Evolutionary conservation across 2,113 vertebrate species (phyloP).

Genomic region (Chloropsis cyanopogon): DNA sequence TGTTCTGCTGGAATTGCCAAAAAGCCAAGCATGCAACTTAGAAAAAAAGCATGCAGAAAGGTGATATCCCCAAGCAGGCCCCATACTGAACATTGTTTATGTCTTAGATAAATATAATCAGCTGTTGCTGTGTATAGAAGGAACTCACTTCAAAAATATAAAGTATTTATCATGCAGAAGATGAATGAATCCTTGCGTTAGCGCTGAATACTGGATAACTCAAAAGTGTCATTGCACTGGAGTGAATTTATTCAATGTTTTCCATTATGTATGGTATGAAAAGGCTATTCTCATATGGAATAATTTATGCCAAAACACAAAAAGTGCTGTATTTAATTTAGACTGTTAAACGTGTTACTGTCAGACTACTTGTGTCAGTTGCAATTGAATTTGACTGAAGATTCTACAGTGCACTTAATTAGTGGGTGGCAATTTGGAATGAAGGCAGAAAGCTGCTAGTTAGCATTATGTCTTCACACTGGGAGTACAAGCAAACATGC

Average conservation of each 20-base stretch:
- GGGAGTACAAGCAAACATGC: background rate
- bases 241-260: conserved; percentile 3
- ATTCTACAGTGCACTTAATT: conserved; percentile 32
- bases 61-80: background rate
- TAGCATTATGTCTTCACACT: conserved; percentile 17
- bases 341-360: background rate
- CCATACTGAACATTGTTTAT: background rate
- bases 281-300: background rate
- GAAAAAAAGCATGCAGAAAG: background rate
- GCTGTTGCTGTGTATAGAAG: background rate
- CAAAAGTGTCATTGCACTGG: background rate
- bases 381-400: conserved; percentile 2
- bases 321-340: conserved; percentile 12
- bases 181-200: background rate
- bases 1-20: background rate
- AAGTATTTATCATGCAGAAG: background rate
- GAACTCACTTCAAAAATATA: background rate
- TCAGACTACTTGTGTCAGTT: conserved; percentile 4
- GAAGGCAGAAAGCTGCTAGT: background rate
- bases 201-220: background rate
- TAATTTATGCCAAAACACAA: background rate
- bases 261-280: background rate
- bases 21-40: background rate
- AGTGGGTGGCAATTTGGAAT: background rate
- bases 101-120: background rate